Evolutionary conservation across 2,113 vertebrate species (phyloP), one percentile per base, ranked within the genome.

Genomic region (Pseudorasbora parva): DNA sequence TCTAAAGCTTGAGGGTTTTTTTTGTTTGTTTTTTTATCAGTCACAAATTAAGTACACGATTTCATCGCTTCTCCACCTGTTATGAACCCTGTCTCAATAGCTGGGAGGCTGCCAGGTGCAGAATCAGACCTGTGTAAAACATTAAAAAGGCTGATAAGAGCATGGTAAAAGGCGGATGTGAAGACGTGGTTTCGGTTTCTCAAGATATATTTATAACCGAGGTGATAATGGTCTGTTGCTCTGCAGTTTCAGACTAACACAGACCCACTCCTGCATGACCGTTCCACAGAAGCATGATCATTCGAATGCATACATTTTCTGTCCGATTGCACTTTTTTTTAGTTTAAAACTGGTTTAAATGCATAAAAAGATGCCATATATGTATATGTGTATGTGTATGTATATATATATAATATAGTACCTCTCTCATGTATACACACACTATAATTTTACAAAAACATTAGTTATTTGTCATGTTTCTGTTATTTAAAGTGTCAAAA

Each of bases 21-120:
- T 4, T 1, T 33, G 3, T 33, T 33, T 33, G 1, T 68, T 41
- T 69, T 57, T n/a, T 41, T 21, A 7, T 33, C 5, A 14, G 19
- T 51, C 71, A n/a, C 23, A 9, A 72, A 47, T 72, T 0, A 72
- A 17, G n/a, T 27, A 8, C 45, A 19, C 2, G 41, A 72, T 72
- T 71, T 45, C 10, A 7, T n/a, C 17, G 2, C 68, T 45, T 15
- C 71, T 49, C 43, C 41, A 57, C 10, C 30, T 57, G 19, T 77
- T 21, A 57, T 23, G 74, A 23, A 41, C 11, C 27, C 10, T 51
- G 51, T 75, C 49, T 23, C 3, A 17, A 2, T 10, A 77, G 14
- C 54, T 23, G 41, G 41, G 37, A 45, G n/a, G 37, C 11, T 72
- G 68, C 68, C 72, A 74, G 72, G 47, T 74, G 72, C 45, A 74